A percentile compares a stretch with the other conserved stretches of the same genome.
phyloP scores from a whole-genome alignment of 2,113 vertebrate species.

The Urocynchramus pylzowi region DNA sequence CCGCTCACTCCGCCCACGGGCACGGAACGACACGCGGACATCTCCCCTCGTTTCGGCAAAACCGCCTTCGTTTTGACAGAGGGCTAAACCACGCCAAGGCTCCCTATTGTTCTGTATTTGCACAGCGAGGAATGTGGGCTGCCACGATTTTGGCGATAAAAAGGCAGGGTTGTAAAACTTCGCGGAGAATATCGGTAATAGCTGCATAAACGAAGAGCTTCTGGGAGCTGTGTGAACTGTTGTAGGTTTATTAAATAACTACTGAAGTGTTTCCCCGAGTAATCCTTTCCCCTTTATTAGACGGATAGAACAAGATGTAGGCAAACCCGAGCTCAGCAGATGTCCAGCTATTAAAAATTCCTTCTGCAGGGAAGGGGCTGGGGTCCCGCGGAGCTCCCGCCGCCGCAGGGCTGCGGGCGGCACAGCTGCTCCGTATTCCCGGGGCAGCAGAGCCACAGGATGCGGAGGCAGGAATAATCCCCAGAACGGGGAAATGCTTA shows the following conservation, averaged over 20 bases:
- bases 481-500: background rate
- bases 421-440: background rate
- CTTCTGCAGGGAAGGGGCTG: background rate
- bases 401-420: background rate
- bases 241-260: background rate
- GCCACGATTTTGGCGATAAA: background rate
- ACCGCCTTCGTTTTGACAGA: background rate
- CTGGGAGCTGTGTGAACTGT: background rate
- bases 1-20: background rate
- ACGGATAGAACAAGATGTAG: rapidly evolving
- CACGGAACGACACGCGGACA: background rate
- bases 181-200: background rate
- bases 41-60: background rate
- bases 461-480: background rate
- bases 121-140: background rate
- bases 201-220: background rate
- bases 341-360: background rate
- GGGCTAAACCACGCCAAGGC: background rate
- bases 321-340: background rate
- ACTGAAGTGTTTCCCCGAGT: background rate
- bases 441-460: background rate
- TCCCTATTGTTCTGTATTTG: background rate
- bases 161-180: background rate
- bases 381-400: background rate
- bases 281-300: background rate